Base-by-base conservation (phyloP, 2,797 vertebrate genomes). In the Coreius guichenoti region DNA sequence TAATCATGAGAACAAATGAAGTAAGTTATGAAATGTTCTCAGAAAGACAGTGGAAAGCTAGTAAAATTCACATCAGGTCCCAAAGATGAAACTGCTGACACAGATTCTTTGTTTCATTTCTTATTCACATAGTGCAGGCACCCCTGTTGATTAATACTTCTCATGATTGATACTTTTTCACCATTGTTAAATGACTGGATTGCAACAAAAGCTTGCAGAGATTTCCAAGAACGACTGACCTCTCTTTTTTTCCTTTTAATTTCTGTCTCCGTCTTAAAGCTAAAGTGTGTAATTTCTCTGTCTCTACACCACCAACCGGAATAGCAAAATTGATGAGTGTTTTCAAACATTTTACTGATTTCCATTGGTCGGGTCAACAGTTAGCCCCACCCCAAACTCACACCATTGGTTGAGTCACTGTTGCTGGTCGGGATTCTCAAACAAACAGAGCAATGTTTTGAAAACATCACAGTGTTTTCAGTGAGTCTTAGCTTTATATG, bases 91-190 rank as follows among this genome's bases (percentile, higher is more conserved):
- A 88, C 74, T 87, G 84, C 86, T 89, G 88, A 80, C 72, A 36
- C 14, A 61, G 51, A 39, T 51, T 63, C 67, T 72, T 33, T 36
- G 72, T 83, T 81, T 82, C 80, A 84, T 85, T 85, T 85, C 31
- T 83, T 70, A 70, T 72, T 87, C 84, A 88, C 84, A 83, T 77
- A 84, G 80, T 80, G 81, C 84, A 56, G 58, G 81, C 77, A 85
- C 80, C 83, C 65, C 79, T 70, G 69, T 86, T 63, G 81, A 83
- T 86, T 86, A 85, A 86, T 87, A 84, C 79, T n/a, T 72, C 68
- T 45, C 33, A 61, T 86, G 87, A 85, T 86, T 74, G 73, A 75
- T 81, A 47, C 29, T 31, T 65, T 85, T 81, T 85, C 21, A 13
- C 47, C 36, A 72, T 81, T 81, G 80, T 72, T 54, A 76, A 68